Base-by-base conservation (phyloP, 2,888 invertebrate species). In the Drosophila prostipennis region DNA sequence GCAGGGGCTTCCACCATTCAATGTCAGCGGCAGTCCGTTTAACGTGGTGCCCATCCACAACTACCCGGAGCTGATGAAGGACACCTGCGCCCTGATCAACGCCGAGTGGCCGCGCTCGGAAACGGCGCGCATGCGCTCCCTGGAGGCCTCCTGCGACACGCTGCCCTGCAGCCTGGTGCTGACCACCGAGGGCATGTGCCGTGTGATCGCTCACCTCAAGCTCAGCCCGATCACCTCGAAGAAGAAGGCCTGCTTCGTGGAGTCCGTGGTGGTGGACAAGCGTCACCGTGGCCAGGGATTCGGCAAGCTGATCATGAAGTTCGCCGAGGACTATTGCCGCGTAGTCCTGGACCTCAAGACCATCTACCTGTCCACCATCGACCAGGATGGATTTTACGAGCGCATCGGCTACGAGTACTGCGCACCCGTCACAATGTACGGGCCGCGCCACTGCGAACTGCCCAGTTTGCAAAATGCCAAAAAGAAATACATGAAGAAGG, bases 41-140 rank as follows among this genome's bases (percentile, higher is more conserved):
- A 90, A 91, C 87, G 94, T 96, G 76, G 92, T 96, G 84, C 94
- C 94, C 68, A 93, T 97, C 72, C 97, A 97, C 89, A 93, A 94
- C 82, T 93, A 95, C 87, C 95, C 95, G 45, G 94, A 96, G 90
- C 94, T 95, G 89, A 93, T 95, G 79, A 93, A 93, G 89, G 93
- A 94, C 88, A 96, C 96, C 89, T 96, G 96, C 90, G 93, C 94
- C 79, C 92, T 97, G 61, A 94, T 97, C 76, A 97, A 97, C 91
- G 94, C 95, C n/a, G 96, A 97, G 93, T 97, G 97, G 97, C 96
- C 96, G 73, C 93, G 97, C 81, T 96, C 96, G 87, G 94, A 95
- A 90, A 95, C 95, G 39, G 96, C 96, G 64, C 93, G 97, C 87
- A 93, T 96, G 93, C 93, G 95, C 91, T 96, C 96, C 54, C 92